Percentiles rank a stretch among this genome's conserved stretches.
These are phyloP conservation scores for Mystacides longicornis DNA, from an alignment of 2,888 invertebrate species.

Conservation along the genomic window DNA sequence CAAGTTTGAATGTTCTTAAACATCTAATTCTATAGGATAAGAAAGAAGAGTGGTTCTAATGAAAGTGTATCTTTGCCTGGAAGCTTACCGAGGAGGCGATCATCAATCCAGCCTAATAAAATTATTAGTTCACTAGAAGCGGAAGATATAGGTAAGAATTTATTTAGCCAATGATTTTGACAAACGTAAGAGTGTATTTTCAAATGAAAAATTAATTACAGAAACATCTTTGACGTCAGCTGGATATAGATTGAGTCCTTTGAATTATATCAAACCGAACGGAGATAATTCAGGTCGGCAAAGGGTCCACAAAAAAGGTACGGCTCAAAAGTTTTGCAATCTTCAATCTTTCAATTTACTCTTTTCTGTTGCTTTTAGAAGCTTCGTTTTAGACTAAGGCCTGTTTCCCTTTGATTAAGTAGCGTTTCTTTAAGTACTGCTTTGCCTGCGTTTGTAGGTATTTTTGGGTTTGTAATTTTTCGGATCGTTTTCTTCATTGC, in stretches of 20 bases:
- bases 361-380: neutral
- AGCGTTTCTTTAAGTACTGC: neutral
- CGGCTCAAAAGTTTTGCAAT: neutral
- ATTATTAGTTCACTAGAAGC: slow-evolving; percentile 46
- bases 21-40: slow-evolving; percentile 23
- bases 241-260: slow-evolving; percentile 43
- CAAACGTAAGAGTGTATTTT: neutral
- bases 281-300: slow-evolving; percentile 47
- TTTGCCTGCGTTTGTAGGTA: neutral
- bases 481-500: neutral
- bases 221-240: slow-evolving; percentile 40
- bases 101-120: slow-evolving; percentile 46
- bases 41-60: slow-evolving; percentile 48
- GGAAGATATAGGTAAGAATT: slow-evolving; percentile 35
- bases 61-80: slow-evolving; percentile 59
- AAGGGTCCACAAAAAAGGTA: slow-evolving; percentile 33
- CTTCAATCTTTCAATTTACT: neutral
- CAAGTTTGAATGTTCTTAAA: too few species aligned
- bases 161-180: neutral
- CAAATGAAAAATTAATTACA: slow-evolving; percentile 7
- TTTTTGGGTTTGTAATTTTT: neutral
- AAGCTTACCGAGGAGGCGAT: slow-evolving; percentile 55
- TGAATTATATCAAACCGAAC: slow-evolving; percentile 43
- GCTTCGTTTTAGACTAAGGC: neutral
- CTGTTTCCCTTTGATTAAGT: neutral